phyloP scores from a whole-genome alignment of 2,797 vertebrate species.

The Trachurus trachurus region DNA sequence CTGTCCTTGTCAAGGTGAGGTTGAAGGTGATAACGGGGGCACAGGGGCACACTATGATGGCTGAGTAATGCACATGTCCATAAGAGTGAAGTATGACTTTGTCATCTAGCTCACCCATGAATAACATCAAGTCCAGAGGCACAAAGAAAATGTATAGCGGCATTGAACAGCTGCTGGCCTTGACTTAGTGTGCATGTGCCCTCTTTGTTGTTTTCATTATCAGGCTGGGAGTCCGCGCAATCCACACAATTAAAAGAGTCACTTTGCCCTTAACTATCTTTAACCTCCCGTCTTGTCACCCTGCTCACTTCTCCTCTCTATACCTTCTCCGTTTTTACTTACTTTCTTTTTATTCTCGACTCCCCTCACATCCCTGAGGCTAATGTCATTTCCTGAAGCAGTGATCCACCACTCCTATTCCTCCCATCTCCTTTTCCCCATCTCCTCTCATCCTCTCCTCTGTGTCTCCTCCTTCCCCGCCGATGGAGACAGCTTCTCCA shows the following conservation, averaged over 20 bases:
- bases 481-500: conserved; percentile 32
- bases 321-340: background rate
- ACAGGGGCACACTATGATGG: conserved; percentile 5
- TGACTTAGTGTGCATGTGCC: conserved; percentile 45
- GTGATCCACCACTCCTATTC: conserved; percentile 41
- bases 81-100: conserved; percentile 48
- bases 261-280: conserved; percentile 40
- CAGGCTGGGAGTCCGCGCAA: conserved; percentile 15
- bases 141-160: conserved; percentile 35
- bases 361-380: conserved; percentile 54
- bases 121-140: conserved; percentile 49
- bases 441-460: conserved; percentile 45
- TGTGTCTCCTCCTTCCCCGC: conserved; percentile 20
- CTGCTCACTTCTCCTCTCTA: conserved; percentile 6
- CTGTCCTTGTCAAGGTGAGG: conserved; percentile 30
- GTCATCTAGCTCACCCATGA: conserved; percentile 30
- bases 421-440: conserved; percentile 15
- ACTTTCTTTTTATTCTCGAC: conserved; percentile 37
- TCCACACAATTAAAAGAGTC: conserved; percentile 28
- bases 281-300: conserved; percentile 30
- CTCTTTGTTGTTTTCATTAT: conserved; percentile 24
- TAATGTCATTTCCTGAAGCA: conserved; percentile 61
- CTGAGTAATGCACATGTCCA: conserved; percentile 49
- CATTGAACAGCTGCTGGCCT: conserved; percentile 39
- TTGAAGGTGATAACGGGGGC: conserved; percentile 31